These are phyloP conservation scores for Wasmannia auropunctata DNA, from an alignment of 1,140 invertebrate genomes.

Conservation along the genomic window DNA sequence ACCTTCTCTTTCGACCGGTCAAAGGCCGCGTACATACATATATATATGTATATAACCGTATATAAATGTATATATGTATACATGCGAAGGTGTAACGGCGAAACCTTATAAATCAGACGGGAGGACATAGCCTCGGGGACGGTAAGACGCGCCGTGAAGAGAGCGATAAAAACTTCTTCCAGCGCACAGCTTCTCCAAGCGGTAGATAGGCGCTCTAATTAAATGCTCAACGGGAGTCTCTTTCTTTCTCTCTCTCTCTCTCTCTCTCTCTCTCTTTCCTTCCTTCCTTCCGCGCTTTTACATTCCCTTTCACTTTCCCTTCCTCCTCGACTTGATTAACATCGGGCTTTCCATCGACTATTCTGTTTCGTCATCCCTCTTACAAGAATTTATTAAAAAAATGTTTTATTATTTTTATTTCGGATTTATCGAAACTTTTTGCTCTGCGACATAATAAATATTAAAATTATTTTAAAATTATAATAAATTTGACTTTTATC, in stretches of 20 bases:
- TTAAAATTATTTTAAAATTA: too few species aligned
- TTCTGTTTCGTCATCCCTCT: neutral
- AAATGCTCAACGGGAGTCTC: constrained; percentile 67
- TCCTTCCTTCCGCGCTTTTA: constrained; percentile 31
- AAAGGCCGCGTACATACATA: neutral
- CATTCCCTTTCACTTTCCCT: constrained; percentile 27
- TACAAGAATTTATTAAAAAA: neutral
- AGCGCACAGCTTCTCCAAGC: constrained; percentile 32
- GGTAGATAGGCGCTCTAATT: constrained; percentile 74
- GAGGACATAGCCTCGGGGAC: neutral
- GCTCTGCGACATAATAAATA: neutral
- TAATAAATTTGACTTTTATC: neutral
- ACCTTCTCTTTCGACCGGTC: constrained; percentile 34
- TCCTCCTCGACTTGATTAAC: constrained; percentile 30
- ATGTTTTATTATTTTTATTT: neutral
- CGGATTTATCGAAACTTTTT: neutral
- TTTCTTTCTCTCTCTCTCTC: constrained; percentile 40
- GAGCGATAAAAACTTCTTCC: constrained; percentile 59
- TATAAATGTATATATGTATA: too few species aligned
- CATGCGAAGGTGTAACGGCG: constrained; percentile 33
- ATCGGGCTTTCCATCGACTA: neutral
- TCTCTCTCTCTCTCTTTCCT: constrained; percentile 38
- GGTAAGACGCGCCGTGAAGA: constrained; percentile 38
- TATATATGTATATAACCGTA: neutral
- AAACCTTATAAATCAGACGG: constrained; percentile 59